Conservation (phyloP, 2,113 vertebrate species). For the Synodontis membranacea region DNA sequence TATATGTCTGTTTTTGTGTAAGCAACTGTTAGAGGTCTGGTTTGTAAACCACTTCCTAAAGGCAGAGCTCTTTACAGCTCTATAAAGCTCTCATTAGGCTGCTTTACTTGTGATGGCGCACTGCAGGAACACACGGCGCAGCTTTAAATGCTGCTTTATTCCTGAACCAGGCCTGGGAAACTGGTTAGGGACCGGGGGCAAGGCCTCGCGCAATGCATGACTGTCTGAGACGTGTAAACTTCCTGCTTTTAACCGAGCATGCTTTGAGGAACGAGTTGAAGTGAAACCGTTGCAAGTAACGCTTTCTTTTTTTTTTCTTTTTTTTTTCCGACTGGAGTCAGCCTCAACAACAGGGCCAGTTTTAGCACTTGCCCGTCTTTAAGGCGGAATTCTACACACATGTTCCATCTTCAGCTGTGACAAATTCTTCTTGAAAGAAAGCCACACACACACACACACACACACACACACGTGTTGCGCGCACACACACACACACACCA, state of each 20-base stretch:
- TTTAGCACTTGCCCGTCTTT: constrained; percentile 31
- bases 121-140: constrained; percentile 49
- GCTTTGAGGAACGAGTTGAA: constrained; percentile 12
- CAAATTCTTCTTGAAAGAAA: constrained; percentile 14
- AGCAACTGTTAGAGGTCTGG: constrained; percentile 51
- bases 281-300: constrained; percentile 51
- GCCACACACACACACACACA: background rate
- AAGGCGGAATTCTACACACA: constrained; percentile 9
- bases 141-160: constrained; percentile 52
- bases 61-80: constrained; percentile 56
- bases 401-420: constrained; percentile 30
- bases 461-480: background rate
- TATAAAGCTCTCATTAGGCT: constrained; percentile 59
- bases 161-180: constrained; percentile 54
- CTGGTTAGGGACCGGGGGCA: background rate
- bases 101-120: constrained; percentile 41
- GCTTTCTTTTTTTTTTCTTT: constrained; percentile 23
- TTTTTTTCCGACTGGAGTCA: constrained; percentile 59
- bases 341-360: constrained; percentile 48
- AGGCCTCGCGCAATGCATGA: background rate
- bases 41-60: constrained; percentile 62
- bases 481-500: constrained; percentile 3
- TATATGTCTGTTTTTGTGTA: background rate
- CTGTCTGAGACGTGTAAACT: constrained; percentile 28
- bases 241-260: constrained; percentile 29